Percentiles rank a stretch among this genome's conserved stretches.
Evolutionary conservation across 2,797 vertebrate species (phyloP).

Genomic region (Hyperoplus lanceolatus): DNA sequence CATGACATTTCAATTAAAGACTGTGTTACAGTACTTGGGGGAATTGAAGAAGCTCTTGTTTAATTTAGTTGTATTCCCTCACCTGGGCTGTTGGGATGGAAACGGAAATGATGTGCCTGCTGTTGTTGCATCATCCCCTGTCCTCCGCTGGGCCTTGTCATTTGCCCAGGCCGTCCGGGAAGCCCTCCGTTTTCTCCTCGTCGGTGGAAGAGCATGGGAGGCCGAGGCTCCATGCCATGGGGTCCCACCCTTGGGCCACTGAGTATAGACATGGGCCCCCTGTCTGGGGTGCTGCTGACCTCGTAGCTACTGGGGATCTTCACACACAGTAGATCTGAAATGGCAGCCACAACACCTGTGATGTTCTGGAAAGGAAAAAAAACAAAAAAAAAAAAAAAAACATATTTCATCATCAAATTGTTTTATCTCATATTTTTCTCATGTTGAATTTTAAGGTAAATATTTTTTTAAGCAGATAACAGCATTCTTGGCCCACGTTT

Average conservation of each 20-base stretch:
- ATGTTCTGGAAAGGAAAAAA: conserved; percentile 89
- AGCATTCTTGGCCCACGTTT: background rate
- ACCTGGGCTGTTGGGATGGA: conserved; percentile 89
- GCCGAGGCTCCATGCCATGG: conserved; percentile 86
- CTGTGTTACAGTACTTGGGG: conserved; percentile 18
- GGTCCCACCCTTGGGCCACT: conserved; percentile 75
- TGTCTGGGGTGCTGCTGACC: conserved; percentile 93
- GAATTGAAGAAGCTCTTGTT: conserved; percentile 26
- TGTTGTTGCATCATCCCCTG: conserved; percentile 88
- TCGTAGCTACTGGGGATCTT: conserved; percentile 98
- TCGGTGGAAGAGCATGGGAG: conserved; percentile 88
- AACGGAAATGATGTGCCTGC: conserved; percentile 83
- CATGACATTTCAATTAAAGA: conserved; percentile 52
- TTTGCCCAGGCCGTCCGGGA: conserved; percentile 78
- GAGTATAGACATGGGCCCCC: conserved; percentile 72
- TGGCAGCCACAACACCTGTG: conserved; percentile 93
- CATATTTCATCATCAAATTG: background rate
- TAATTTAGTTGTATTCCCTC: conserved; percentile 70
- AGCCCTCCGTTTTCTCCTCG: conserved; percentile 84
- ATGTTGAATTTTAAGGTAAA: background rate
- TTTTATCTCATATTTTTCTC: background rate
- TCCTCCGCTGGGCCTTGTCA: conserved; percentile 80
- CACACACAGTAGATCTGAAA: conserved; percentile 95
- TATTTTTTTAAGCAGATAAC: background rate
- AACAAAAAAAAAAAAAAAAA: background rate